Evolutionary conservation across 2,888 invertebrate species (phyloP).

Genomic region (Strigamia transsilvanica): DNA sequence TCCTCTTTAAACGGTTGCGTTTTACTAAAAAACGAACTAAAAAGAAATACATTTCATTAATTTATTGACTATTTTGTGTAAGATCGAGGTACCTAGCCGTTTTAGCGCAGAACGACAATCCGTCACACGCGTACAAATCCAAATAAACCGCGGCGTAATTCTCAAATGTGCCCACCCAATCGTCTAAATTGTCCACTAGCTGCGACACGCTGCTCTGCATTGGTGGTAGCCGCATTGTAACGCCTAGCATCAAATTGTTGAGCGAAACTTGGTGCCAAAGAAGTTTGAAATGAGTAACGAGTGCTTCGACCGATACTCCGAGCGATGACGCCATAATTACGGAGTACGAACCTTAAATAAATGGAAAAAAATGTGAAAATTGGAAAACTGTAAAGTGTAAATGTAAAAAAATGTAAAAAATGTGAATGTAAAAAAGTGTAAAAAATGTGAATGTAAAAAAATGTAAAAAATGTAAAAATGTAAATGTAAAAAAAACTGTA

Average conservation of each 20-base stretch:
- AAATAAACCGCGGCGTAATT: slow-evolving; percentile 60
- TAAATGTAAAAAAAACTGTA: too few species aligned
- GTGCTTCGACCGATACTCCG: slow-evolving; percentile 50
- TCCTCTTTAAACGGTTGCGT: slow-evolving; percentile 53
- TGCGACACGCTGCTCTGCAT: background rate
- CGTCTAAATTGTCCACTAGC: slow-evolving; percentile 56
- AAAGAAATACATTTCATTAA: background rate
- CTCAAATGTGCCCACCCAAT: slow-evolving; percentile 59
- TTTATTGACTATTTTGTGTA: background rate
- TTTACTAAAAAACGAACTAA: slow-evolving; percentile 50
- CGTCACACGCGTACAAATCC: slow-evolving; percentile 63
- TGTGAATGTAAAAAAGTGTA: background rate
- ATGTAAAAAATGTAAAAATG: background rate
- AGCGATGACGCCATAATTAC: slow-evolving; percentile 23
- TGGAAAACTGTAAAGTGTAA: too few species aligned
- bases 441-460: background rate
- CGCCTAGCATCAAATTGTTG: slow-evolving; percentile 50
- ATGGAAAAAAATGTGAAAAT: too few species aligned
- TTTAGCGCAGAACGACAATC: slow-evolving; percentile 61
- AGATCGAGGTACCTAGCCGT: slow-evolving; percentile 59
- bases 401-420: too few species aligned
- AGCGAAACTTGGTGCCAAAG: slow-evolving; percentile 51
- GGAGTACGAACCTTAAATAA: slow-evolving; percentile 28
- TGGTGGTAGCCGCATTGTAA: slow-evolving; percentile 23
- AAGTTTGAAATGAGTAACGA: slow-evolving; percentile 51